Percentiles rank a stretch among this genome's conserved stretches.
Evolutionary conservation across 2,888 invertebrate genomes (phyloP).

Genomic region (Tenthredo mesomela): DNA sequence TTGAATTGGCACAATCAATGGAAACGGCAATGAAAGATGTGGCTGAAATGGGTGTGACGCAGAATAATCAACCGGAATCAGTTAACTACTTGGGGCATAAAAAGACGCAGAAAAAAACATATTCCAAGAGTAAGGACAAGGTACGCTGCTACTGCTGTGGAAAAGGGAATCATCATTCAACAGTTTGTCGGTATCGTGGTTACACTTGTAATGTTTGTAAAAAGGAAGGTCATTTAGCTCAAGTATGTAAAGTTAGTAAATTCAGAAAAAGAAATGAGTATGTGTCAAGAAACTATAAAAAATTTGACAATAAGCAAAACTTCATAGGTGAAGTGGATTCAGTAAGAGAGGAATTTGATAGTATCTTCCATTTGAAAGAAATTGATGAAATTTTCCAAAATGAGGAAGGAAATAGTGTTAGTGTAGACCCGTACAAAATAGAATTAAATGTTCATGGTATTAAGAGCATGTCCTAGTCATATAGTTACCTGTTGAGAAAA

Average conservation of each 20-base stretch:
- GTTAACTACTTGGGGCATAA: too few relatives aligned
- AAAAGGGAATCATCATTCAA: slow-evolving; percentile 29
- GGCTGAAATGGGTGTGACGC: too few relatives aligned
- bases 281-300: neutral
- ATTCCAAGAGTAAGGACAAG: too few relatives aligned
- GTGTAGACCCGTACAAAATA: neutral
- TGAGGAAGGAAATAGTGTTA: too few relatives aligned
- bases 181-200: slow-evolving; percentile 1
- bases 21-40: too few relatives aligned
- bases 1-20: too few relatives aligned
- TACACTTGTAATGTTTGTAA: slow-evolving; percentile 51
- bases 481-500: too few relatives aligned
- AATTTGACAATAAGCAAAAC: neutral
- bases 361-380: neutral
- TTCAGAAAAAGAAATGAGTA: neutral
- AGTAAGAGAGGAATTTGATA: neutral
- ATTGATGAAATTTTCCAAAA: neutral
- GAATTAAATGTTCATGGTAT: neutral
- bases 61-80: too few relatives aligned
- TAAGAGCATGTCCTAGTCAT: too few relatives aligned
- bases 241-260: slow-evolving; percentile 45
- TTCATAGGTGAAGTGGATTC: neutral
- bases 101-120: too few relatives aligned
- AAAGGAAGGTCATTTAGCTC: slow-evolving; percentile 46
- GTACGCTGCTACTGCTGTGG: slow-evolving; percentile 41